Evolutionary conservation across 53 echinoderm and acorn worm species (phyloP), one percentile per base, ranked within the genome.

Genomic region (Echinometra lucunter): DNA sequence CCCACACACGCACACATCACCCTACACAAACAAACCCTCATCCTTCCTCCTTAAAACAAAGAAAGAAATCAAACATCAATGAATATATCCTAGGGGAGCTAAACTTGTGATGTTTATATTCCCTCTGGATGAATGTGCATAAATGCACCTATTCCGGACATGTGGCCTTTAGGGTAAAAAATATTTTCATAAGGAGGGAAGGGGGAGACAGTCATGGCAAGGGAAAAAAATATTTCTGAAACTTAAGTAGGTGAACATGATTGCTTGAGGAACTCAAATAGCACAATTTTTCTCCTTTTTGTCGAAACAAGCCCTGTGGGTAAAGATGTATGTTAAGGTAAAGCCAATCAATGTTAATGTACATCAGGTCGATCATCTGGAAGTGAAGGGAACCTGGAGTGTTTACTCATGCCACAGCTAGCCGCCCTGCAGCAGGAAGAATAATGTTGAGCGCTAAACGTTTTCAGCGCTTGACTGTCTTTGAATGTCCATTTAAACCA

Each of bases 391-490:
- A 19, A 40, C 21, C 78, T 38, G 78, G 13, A 2, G 42, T 78
- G 78, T 78, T 78, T 78, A 78, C 78, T 17, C 78, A 78, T 78
- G 78, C 72, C 72, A 35, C 72, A 30, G 3, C n/a, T n/a, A n/a
- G n/a, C n/a, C n/a, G n/a, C 42, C 78, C 78, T 38, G 8, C 4
- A 78, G 37, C 78, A 40, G 78, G 23, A 78, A 78, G 23, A 40
- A 78, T 40, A 78, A 78, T 78, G 78, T 42, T 19, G 42, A 78
- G 42, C 19, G 78, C 38, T 78, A 78, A 78, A 78, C 17, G 38
- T 42, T 78, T 78, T 42, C 42, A 78, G 78, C 42, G 7, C 38
- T 42, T 21, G 23, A 78, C 19, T 78, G n/a, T n/a, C n/a, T n/a
- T n/a, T 78, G 6, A 78, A 78, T 3, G 7, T 19, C 78, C 42